Percentiles rank a stretch among this genome's conserved stretches.
Conservation (phyloP, 2,113 vertebrate species). For the Bufo gargarizans region DNA sequence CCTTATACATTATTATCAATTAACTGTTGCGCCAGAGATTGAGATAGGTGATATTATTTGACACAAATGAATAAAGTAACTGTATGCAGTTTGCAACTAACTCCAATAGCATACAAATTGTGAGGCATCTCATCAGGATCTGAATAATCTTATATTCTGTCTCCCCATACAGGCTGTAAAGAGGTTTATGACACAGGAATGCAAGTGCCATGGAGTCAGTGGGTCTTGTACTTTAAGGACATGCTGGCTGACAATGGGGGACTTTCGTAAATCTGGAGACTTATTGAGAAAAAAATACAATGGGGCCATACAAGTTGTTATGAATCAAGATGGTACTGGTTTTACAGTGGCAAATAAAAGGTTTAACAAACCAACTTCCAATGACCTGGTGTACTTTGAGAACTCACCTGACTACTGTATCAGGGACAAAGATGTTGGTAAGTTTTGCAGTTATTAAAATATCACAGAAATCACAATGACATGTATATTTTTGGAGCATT, state of each 20-base stretch:
- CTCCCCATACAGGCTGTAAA: conserved; percentile 83
- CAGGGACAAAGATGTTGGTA: conserved; percentile 87
- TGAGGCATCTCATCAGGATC: background rate
- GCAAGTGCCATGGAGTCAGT: conserved; percentile 97
- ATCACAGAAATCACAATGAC: background rate
- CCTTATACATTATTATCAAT: background rate
- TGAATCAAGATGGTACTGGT: conserved; percentile 93
- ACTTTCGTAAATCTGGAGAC: conserved; percentile 91
- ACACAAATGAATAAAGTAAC: background rate
- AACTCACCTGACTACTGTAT: conserved; percentile 97
- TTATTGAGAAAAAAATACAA: conserved; percentile 90
- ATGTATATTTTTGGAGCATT: background rate
- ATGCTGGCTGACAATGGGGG: conserved; percentile 93
- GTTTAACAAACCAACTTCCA: conserved; percentile 89
- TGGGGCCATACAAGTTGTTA: conserved; percentile 89
- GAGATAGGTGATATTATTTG: background rate
- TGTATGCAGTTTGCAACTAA: background rate
- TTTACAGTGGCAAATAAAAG: conserved; percentile 86
- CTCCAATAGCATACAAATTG: background rate
- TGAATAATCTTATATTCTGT: background rate
- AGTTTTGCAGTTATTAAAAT: conserved; percentile 53
- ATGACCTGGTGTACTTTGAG: conserved; percentile 94
- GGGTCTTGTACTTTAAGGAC: conserved; percentile 92
- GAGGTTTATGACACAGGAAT: conserved; percentile 91
- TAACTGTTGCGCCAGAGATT: background rate